A percentile compares a stretch with the other conserved stretches of the same genome.
Conservation (phyloP, 2,888 invertebrate species). For the Campaea margaritaria region DNA sequence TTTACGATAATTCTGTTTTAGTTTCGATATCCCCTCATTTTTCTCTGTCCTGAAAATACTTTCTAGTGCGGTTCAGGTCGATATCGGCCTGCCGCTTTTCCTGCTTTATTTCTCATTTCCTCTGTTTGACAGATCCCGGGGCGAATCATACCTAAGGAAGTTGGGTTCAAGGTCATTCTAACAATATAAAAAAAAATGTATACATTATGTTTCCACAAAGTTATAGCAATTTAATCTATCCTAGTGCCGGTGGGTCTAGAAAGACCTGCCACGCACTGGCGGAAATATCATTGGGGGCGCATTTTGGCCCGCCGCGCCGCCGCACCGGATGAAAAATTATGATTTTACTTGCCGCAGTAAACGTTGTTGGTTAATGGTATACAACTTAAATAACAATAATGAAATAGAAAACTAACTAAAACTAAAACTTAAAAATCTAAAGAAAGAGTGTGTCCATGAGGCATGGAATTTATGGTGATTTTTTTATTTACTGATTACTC, state of each 20-base stretch:
- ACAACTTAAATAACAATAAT: too few species aligned
- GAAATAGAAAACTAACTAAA: too few species aligned
- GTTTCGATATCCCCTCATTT: slow-evolving; percentile 40
- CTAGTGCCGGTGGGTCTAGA: slow-evolving; percentile 29
- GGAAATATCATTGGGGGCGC: slow-evolving; percentile 31
- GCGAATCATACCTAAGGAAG: slow-evolving; percentile 35
- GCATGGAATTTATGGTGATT: too few species aligned
- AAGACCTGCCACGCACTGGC: slow-evolving; percentile 31
- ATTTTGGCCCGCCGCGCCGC: slow-evolving; percentile 31
- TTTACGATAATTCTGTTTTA: slow-evolving; percentile 25
- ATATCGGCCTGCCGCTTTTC: slow-evolving; percentile 36
- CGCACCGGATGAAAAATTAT: slow-evolving; percentile 29
- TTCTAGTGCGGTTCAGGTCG: slow-evolving; percentile 44
- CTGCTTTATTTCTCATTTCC: slow-evolving; percentile 40
- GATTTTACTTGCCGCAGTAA: slow-evolving; percentile 26
- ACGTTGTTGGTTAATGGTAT: too few species aligned
- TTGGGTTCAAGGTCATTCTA: slow-evolving; percentile 32
- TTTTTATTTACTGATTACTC: too few species aligned
- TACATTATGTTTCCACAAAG: slow-evolving; percentile 17
- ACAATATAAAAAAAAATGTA: slow-evolving; percentile 31
- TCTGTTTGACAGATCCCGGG: slow-evolving; percentile 38
- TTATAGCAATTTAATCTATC: slow-evolving; percentile 22
- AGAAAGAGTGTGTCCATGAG: too few species aligned
- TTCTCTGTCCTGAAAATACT: slow-evolving; percentile 45
- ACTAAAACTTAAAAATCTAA: too few species aligned